Base-by-base conservation (phyloP, 2,888 invertebrate species). In the Drepana falcataria region DNA sequence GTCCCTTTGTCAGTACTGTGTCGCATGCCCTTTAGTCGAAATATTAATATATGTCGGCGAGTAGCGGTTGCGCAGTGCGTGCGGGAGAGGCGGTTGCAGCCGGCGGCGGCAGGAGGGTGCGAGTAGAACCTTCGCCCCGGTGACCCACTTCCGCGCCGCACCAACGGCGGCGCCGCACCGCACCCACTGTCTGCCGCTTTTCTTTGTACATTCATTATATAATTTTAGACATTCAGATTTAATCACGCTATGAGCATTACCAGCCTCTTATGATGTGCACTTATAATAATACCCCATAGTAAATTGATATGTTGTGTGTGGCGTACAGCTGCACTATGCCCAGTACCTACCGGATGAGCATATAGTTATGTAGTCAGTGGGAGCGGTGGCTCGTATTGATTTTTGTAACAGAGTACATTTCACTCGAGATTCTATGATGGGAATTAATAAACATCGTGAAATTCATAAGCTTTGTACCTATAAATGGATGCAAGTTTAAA, bases 131-230 rank as follows among this genome's bases (percentile, higher is more conserved):
- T 83, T 84, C 79, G 81, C 73, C 77, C 82, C 81, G 79, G 79
- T 87, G 76, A 87, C 87, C 87, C 77, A 87, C 71, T 84, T 84
- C 69, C 69, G 64, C 57, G 64, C 78, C 67, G 66, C 73, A 6
- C 65, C 71, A 63, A 64, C 69, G 61, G 61, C 69, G 66, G 68
- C 75, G 64, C 21, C 21, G 21, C 21, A 62, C 63, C 65, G 67
- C 64, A 49, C 59, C 54, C 69, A 66, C 68, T 75, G 63, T 61
- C 63, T 65, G 68, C 65, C 48, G 58, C 54, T 2, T 44, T 44
- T 9, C 5, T 44, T 7, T 5, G 9, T 7, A 9, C 9, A 6
- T 44, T 9, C 44, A 44, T 6, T 9, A 9, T 44, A 9, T 44
- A 44, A 44, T 44, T 44, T 9, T 9, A 44, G 3, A 44, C 2